Percentiles rank a stretch among this genome's conserved stretches.
Conservation (phyloP, 2,888 invertebrate species). For the Odontothrips loti region DNA sequence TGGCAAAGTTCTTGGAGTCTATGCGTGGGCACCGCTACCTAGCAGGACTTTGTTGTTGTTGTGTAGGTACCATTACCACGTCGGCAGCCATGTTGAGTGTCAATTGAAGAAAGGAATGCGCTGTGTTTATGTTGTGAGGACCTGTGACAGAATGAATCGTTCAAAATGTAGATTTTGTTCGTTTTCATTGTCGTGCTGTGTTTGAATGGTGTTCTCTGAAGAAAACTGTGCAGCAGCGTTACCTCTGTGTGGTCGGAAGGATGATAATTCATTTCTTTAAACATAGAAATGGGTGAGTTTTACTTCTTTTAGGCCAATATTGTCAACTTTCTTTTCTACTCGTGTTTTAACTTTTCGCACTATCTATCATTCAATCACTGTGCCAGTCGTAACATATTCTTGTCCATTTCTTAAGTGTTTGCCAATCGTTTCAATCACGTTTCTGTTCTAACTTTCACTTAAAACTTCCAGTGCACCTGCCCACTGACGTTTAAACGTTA, state of each 20-base stretch:
- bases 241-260: neutral
- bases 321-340: slow-evolving; percentile 1
- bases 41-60: neutral
- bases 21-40: too few relatives aligned
- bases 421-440: neutral
- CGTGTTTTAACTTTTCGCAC: neutral
- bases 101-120: slow-evolving; percentile 22
- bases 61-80: slow-evolving; percentile 3
- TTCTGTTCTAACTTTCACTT: neutral
- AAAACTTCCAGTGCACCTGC: neutral
- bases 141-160: slow-evolving; percentile 10
- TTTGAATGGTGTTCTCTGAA: neutral
- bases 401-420: neutral
- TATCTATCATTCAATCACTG: neutral
- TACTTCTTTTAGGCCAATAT: slow-evolving; percentile 10
- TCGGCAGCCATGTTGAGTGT: slow-evolving; percentile 2
- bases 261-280: neutral
- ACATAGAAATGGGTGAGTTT: slow-evolving; percentile 17
- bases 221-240: neutral
- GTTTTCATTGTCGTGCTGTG: neutral
- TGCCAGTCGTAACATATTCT: neutral
- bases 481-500: neutral
- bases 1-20: too few relatives aligned
- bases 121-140: slow-evolving; percentile 21
- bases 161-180: neutral